A percentile compares a stretch with the other conserved stretches of the same genome.
These are phyloP conservation scores for Prunella strophiata DNA, from an alignment of 2,797 vertebrate species.

Conservation along the genomic window DNA sequence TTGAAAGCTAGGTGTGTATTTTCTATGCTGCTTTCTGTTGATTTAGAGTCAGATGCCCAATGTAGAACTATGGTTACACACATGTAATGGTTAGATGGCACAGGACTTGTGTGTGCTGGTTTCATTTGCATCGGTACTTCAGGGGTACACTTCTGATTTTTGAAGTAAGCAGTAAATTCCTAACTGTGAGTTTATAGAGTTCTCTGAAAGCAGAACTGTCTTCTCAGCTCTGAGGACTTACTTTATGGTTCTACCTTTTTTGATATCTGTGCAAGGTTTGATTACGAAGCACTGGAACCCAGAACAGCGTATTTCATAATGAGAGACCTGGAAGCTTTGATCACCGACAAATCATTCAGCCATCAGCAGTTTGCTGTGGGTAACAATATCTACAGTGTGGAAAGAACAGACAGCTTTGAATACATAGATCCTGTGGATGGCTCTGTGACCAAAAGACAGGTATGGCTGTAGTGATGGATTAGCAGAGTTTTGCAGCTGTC, in stretches of 20 bases:
- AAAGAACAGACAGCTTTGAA: conserved; percentile 94
- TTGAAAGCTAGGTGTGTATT: background rate
- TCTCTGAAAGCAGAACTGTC: background rate
- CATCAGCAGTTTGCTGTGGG: conserved; percentile 97
- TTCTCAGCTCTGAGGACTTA: background rate
- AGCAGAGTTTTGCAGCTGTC: background rate
- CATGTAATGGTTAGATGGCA: background rate
- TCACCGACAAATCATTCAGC: conserved; percentile 91
- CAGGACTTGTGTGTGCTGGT: background rate
- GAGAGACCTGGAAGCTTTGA: conserved; percentile 91
- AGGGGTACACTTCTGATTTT: background rate
- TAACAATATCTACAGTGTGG: conserved; percentile 89
- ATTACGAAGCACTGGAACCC: conserved; percentile 94
- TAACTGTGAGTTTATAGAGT: background rate
- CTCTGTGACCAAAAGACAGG: conserved; percentile 95
- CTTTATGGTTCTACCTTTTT: background rate
- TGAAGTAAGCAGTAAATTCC: background rate
- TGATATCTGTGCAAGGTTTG: conserved; percentile 82
- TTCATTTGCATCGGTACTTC: background rate
- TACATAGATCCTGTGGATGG: conserved; percentile 98
- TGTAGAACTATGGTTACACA: background rate
- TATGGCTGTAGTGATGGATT: conserved; percentile 61
- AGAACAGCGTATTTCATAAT: conserved; percentile 92
- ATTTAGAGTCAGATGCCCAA: background rate
- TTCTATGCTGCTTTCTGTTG: background rate